Conservation (phyloP, 1,140 invertebrate species). For the Bombus superbus region DNA sequence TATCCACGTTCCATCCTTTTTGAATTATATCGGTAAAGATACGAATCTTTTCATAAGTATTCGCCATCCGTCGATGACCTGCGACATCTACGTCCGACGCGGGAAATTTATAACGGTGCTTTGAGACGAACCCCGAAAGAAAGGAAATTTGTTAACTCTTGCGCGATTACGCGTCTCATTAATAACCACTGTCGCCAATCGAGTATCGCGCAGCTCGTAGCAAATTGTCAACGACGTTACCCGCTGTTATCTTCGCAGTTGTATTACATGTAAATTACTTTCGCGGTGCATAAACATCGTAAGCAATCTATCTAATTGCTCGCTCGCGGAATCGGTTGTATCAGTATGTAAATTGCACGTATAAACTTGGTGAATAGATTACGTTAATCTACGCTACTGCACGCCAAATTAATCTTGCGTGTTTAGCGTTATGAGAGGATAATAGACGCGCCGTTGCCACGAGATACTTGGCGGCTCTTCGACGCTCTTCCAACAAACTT, state of each 20-base stretch:
- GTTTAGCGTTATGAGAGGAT: not conserved
- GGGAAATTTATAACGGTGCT: too few relatives aligned
- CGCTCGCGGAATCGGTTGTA: not conserved
- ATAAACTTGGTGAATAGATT: not conserved
- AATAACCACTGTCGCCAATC: not conserved
- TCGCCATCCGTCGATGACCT: too few relatives aligned
- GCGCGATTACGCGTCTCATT: not conserved
- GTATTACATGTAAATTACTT: not conserved
- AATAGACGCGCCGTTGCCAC: not conserved
- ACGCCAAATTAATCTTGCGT: not conserved
- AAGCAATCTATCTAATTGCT: not conserved
- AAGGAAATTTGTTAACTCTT: not conserved
- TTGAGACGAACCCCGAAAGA: not conserved
- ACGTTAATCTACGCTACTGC: not conserved
- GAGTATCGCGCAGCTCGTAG: not conserved
- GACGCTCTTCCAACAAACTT: not conserved
- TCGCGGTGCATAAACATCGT: not conserved
- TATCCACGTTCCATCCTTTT: too few relatives aligned
- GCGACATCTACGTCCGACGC: rapidly evolving
- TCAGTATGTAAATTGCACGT: constrained; percentile 4
- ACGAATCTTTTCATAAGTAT: too few relatives aligned
- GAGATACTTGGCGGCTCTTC: too few relatives aligned
- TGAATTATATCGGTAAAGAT: too few relatives aligned
- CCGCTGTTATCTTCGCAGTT: not conserved
- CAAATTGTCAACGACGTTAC: not conserved